These are phyloP conservation scores for Serilophus lunatus DNA, from an alignment of 2,113 vertebrate species.

Conservation along the genomic window DNA sequence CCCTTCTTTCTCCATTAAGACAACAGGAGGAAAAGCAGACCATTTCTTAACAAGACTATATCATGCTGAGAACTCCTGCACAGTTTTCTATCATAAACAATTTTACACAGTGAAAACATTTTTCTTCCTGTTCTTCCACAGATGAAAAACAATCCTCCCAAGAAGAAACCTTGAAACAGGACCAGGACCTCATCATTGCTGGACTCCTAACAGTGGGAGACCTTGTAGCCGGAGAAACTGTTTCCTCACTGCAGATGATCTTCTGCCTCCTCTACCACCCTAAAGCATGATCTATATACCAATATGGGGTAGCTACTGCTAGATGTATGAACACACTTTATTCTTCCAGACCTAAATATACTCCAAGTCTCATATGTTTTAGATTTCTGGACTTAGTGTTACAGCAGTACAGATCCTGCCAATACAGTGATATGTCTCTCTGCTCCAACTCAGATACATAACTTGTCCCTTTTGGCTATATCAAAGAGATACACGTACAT, in stretches of 20 bases:
- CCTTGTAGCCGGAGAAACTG: neutral
- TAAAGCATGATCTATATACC: neutral
- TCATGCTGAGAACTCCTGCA: neutral
- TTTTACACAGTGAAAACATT: neutral
- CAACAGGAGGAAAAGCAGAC: neutral
- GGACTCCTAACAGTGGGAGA: neutral
- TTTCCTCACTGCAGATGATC: neutral
- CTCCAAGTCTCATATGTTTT: neutral
- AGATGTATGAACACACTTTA: neutral
- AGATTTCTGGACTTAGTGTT: neutral
- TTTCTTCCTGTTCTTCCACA: neutral
- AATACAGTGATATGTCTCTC: neutral
- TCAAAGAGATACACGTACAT: slow-evolving; percentile 30
- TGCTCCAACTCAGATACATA: slow-evolving; percentile 11
- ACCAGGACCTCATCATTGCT: neutral
- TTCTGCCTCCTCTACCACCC: neutral
- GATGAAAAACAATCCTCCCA: neutral
- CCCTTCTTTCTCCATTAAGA: neutral
- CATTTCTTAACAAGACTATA: neutral
- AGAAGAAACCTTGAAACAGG: neutral
- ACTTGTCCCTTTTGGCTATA: slow-evolving; percentile 35
- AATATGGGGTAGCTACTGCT: neutral
- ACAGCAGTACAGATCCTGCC: neutral
- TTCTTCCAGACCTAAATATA: slow-evolving; percentile 19
- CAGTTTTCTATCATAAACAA: neutral